phyloP scores from a whole-genome alignment of 2,113 vertebrate species.

The Anhinga rufa region DNA sequence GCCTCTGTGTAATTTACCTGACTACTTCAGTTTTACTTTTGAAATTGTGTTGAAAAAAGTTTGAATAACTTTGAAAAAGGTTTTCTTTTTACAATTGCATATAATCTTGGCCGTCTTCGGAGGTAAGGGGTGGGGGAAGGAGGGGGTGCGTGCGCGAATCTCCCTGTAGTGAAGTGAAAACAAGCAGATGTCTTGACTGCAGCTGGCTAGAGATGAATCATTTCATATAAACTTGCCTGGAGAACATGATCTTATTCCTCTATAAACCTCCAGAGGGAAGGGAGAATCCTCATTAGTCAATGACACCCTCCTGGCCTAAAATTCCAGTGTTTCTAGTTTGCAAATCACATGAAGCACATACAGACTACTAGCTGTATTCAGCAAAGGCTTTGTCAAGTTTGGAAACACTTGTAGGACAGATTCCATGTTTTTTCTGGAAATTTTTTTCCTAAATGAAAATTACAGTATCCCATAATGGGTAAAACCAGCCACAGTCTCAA shows the following conservation, averaged over 20 bases:
- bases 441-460: background rate
- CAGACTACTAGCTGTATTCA: background rate
- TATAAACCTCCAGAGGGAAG: constrained; percentile 35
- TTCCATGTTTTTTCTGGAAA: background rate
- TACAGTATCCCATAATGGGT: background rate
- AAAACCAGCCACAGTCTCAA: background rate
- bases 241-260: constrained; percentile 43
- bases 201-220: constrained; percentile 55
- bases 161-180: constrained; percentile 41
- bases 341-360: background rate
- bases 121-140: background rate
- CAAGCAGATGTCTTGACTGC: constrained; percentile 59
- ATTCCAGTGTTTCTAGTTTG: constrained; percentile 2
- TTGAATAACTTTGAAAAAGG: no score
- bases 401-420: background rate
- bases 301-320: constrained; percentile 18
- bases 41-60: background rate
- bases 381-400: background rate
- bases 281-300: constrained; percentile 49
- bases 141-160: background rate
- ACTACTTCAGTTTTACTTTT: background rate
- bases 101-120: background rate
- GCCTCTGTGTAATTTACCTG: background rate
- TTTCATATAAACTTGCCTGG: constrained; percentile 39
- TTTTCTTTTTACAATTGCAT: background rate